Base-by-base conservation (phyloP, 2,113 vertebrate genomes). In the Balaenoptera acutorostrata region DNA sequence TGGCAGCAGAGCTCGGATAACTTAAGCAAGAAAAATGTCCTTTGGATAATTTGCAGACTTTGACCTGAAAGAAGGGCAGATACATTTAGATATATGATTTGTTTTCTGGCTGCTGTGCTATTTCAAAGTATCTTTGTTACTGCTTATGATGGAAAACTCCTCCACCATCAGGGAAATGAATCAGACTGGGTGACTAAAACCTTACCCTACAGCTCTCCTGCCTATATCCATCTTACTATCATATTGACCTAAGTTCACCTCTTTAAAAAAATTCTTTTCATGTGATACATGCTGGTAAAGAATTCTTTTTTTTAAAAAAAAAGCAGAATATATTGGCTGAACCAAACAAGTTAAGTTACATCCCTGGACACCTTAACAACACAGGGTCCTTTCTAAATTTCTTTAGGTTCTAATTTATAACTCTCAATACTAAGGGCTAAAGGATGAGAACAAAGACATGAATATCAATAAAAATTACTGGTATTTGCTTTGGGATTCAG, bases 51-150 rank as follows among this genome's bases (percentile, higher is more conserved):
- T 92, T 96, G 27, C 93, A 97, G 97, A 83, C 66, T 93, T 75
- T 97, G 98, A 97, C 93, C 97, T 92, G 57, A 93, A 95, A 66
- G n/a, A 89, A 96, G 97, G 95, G 93, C 96, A 97, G 95, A 97
- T 96, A 29, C 97, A 98, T 97, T 97, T 96, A 94, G 96, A 91
- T 86, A 91, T 6, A 64, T 55, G 93, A 97, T 96, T 97, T 97
- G 91, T 95, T 97, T 97, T 89, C 91, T 1, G n/a, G 74, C 93
- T 93, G 78, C 93, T 93, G 91, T 41, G 23, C 59, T 96, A 61
- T 96, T 98, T 97, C 97, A 94, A 95, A 95, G 85, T 36, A 91
- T 64, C 61, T 36, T 69, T 87, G 36, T 96, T 93, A 81, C 44
- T 83, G 80, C 81, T 84, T 57, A 12, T 20, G 63, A 41, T 92